phyloP scores from a whole-genome alignment of 1,140 invertebrate species.

The Penaeus vannamei region DNA sequence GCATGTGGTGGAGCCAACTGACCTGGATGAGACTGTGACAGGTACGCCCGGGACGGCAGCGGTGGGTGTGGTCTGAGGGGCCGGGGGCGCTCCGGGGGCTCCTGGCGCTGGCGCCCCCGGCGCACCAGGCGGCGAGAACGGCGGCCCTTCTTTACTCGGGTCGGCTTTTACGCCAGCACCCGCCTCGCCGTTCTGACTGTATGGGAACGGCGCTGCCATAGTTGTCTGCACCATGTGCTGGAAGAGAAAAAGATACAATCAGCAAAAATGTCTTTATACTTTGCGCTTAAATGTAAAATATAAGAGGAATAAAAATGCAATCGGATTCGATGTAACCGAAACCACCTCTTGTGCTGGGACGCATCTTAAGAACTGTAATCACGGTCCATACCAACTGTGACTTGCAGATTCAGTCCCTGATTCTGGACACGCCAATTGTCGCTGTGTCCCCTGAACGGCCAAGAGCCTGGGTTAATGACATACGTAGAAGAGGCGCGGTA shows the following conservation, averaged over 20 bases:
- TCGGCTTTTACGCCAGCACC: slow-evolving; percentile 64
- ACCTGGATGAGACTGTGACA: slow-evolving; percentile 71
- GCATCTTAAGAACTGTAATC: too few species aligned
- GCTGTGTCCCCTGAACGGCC: too few species aligned
- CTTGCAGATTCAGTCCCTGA: too few species aligned
- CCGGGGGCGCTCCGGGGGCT: slow-evolving; percentile 74
- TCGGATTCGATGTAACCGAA: too few species aligned
- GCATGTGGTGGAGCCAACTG: background rate
- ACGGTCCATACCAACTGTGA: too few species aligned
- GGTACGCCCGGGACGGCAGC: slow-evolving; percentile 71
- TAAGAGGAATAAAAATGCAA: too few species aligned
- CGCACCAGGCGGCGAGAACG: slow-evolving; percentile 69
- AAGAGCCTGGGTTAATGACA: too few species aligned
- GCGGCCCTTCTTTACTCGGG: slow-evolving; percentile 72
- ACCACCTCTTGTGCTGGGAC: too few species aligned
- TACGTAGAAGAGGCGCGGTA: too few species aligned
- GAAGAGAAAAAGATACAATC: slow-evolving; percentile 73
- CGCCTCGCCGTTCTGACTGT: slow-evolving; percentile 75
- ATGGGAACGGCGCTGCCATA: slow-evolving; percentile 86
- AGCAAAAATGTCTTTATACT: background rate
- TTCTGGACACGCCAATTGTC: too few species aligned
- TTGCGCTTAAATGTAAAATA: too few species aligned
- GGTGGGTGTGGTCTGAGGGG: slow-evolving; percentile 72
- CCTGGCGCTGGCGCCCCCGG: slow-evolving; percentile 52
- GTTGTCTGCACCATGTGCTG: slow-evolving; percentile 97